Conservation (phyloP, 2,113 vertebrate genomes). For the Platysternon megacephalum region DNA sequence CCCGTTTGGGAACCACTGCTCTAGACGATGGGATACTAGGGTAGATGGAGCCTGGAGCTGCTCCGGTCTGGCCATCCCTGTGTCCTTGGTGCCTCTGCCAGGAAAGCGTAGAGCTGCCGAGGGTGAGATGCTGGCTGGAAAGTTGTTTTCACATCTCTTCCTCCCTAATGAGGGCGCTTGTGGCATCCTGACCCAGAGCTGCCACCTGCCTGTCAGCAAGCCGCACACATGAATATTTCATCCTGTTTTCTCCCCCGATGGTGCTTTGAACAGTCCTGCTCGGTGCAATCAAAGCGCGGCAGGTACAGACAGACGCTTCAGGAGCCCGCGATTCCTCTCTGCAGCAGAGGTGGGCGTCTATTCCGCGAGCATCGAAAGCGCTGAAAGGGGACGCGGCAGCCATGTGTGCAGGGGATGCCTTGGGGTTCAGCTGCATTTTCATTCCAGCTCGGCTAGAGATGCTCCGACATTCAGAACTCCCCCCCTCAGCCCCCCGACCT, state of each 20-base stretch:
- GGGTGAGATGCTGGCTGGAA: neutral
- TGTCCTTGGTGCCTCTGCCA: no score
- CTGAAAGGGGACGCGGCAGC: no score
- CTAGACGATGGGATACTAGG: no score
- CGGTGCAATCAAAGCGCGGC: neutral
- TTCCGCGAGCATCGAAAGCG: neutral
- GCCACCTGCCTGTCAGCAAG: no score
- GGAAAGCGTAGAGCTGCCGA: neutral
- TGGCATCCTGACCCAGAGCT: no score
- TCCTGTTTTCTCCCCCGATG: no score
- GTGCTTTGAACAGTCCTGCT: neutral
- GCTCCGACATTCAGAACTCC: neutral
- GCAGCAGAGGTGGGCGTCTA: neutral
- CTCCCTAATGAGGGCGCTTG: neutral
- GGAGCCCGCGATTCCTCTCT: no score
- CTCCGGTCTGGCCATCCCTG: no score
- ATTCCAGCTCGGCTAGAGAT: neutral
- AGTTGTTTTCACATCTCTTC: neutral
- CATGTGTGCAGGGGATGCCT: neutral
- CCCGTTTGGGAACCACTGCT: no score
- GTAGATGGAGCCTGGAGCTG: no score
- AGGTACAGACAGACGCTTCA: neutral
- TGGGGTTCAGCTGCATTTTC: neutral
- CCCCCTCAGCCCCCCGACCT: no score
- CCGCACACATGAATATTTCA: neutral